A percentile compares a stretch with the other conserved stretches of the same genome.
Evolutionary conservation across 1,140 invertebrate species (phyloP).

Genomic region (Diabrotica virgifera): DNA sequence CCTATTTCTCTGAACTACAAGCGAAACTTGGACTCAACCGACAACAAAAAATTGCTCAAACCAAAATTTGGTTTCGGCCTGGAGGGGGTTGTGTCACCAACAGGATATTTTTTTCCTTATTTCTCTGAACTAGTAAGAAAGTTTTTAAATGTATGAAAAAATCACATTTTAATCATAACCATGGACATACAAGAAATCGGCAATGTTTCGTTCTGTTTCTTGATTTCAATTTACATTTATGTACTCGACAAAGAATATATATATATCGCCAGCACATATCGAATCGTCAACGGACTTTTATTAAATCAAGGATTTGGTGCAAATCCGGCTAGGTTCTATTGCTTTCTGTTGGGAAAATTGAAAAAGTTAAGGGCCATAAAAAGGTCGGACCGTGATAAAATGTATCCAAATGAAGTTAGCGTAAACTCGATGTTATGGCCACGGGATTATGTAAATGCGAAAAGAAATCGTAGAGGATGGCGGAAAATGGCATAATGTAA

Average conservation of each 20-base stretch:
- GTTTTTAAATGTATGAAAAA: too few relatives aligned
- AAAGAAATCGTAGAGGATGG: neutral
- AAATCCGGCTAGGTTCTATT: neutral
- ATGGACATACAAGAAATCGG: too few relatives aligned
- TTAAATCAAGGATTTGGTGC: neutral
- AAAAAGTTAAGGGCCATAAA: slow-evolving; percentile 3
- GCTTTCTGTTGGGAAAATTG: slow-evolving; percentile 1
- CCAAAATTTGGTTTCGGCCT: too few relatives aligned
- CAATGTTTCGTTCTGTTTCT: too few relatives aligned
- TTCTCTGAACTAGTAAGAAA: too few relatives aligned
- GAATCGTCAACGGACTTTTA: neutral
- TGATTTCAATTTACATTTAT: too few relatives aligned
- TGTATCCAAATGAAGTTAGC: neutral
- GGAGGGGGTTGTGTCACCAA: too few relatives aligned
- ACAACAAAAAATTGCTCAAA: too few relatives aligned
- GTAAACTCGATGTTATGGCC: neutral
- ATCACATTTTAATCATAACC: too few relatives aligned
- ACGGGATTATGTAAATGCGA: neutral
- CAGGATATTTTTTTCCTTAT: too few relatives aligned
- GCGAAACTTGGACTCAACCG: too few relatives aligned
- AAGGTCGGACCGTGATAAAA: neutral
- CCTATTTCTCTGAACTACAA: too few relatives aligned
- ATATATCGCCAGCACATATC: neutral
- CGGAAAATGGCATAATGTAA: neutral
- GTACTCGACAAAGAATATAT: neutral